Evolutionary conservation across 2,113 vertebrate genomes (phyloP), one percentile per base, ranked within the genome.

Genomic region (Martes martes): DNA sequence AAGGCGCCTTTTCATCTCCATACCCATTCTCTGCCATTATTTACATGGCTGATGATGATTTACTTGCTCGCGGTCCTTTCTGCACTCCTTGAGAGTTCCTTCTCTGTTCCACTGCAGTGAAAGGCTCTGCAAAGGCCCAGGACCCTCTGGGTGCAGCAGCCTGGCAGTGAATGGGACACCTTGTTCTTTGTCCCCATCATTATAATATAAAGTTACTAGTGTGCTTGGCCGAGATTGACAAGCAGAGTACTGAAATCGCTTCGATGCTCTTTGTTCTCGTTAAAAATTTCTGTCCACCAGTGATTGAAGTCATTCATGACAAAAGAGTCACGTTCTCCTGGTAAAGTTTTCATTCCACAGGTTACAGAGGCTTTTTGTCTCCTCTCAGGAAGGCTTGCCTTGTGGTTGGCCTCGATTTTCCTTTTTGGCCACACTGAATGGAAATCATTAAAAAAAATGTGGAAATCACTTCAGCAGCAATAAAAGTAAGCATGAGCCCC

Each of bases 331-430:
- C 24, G 31, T 96, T 97, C 94, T 91, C 0, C 82, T 79, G 80
- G 81, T 31, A 71, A 96, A 76, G 96, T 91, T 95, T 96, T 90
- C 96, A 82, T 85, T 93, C 92, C 61, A n/a, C 63, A 50, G 92
- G 87, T 88, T 61, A 96, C 97, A 97, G 94, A 96, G 94, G 84
- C 84, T 69, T 97, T 94, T 95, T 97, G 94, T 98, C 90, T 91
- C 91, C 73, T 85, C 80, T 92, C 76, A 76, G 95, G 82, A 89
- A 95, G 45, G 65, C 93, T 94, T 39, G 91, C 78, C 90, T 78
- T 95, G 39, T 55, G 73, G 21, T 95, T 91, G 88, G 89, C 89
- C 82, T 95, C 11, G 31, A 89, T 96, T 96, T 97, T 94, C 94
- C 95, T 95, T 95, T 91, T 89, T 90, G 78, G 92, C 90, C 86